phyloP scores from a whole-genome alignment of 2,888 invertebrate genomes.

The Alviniconcha strummeri region DNA sequence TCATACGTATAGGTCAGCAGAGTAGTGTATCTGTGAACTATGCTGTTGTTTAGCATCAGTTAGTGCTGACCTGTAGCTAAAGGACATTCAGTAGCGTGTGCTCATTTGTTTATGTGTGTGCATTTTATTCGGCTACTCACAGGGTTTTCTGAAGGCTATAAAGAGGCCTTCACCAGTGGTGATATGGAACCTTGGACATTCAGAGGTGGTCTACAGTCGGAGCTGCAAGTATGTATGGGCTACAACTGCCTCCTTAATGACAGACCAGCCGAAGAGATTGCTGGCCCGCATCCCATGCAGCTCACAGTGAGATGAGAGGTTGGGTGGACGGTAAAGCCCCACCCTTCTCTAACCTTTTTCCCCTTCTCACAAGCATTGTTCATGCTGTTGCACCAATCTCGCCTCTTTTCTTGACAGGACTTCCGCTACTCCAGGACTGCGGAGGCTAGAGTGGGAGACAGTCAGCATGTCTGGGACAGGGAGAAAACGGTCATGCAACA shows the following conservation, averaged over 20 bases:
- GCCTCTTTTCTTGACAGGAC: conserved; percentile 12
- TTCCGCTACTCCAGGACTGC: not conserved
- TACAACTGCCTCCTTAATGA: conserved; percentile 15
- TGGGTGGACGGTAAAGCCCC: conserved; percentile 12
- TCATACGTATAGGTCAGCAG: no score
- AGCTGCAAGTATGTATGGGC: conserved; percentile 82
- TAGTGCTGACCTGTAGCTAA: no score
- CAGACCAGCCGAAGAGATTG: conserved; percentile 19
- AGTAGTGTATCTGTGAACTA: no score
- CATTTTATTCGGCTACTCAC: conserved; percentile 43
- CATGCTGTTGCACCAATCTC: conserved; percentile 22
- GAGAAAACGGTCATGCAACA: not conserved
- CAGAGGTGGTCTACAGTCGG: conserved; percentile 93
- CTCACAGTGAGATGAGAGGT: conserved; percentile 23
- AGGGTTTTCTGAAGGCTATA: conserved; percentile 98
- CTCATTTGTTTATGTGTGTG: not conserved
- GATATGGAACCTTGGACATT: conserved; percentile 99
- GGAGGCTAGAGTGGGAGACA: conserved; percentile 17
- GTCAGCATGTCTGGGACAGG: conserved; percentile 23
- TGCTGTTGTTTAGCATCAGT: no score
- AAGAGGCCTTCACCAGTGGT: conserved; percentile 96
- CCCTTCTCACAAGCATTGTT: no score
- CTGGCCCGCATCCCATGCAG: conserved; percentile 5
- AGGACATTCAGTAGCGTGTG: no score
- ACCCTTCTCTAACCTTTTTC: no score